Conservation (phyloP, 2,797 vertebrate genomes). For the Heteromormyrus szaboi region DNA sequence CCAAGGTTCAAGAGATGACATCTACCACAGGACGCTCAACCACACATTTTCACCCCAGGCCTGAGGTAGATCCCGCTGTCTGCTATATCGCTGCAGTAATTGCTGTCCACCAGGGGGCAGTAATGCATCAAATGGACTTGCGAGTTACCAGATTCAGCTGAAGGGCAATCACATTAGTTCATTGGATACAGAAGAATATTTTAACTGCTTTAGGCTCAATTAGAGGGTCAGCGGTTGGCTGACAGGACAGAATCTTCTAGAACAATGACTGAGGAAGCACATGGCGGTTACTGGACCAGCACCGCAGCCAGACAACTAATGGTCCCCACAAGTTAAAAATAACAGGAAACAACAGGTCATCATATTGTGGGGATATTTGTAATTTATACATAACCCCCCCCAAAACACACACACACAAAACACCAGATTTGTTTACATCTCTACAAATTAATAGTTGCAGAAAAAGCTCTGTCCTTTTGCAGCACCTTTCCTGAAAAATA, state of each 20-base stretch:
- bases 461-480: neutral
- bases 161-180: neutral
- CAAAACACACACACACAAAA: neutral
- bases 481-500: neutral
- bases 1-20: neutral
- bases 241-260: neutral
- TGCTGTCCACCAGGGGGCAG: slow-evolving; percentile 3
- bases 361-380: neutral
- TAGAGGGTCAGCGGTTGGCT: neutral
- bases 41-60: neutral
- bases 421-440: neutral
- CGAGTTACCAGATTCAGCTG: neutral
- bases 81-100: neutral
- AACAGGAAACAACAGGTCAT: neutral
- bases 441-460: neutral
- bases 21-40: neutral
- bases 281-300: neutral
- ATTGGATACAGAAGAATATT: neutral
- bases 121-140: neutral
- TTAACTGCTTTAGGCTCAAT: neutral
- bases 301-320: neutral
- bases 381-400: neutral
- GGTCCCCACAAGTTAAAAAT: neutral
- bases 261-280: neutral
- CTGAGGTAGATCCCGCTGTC: neutral